Evolutionary conservation across 2,797 vertebrate species (phyloP).

Genomic region (Champsocephalus gunnari): DNA sequence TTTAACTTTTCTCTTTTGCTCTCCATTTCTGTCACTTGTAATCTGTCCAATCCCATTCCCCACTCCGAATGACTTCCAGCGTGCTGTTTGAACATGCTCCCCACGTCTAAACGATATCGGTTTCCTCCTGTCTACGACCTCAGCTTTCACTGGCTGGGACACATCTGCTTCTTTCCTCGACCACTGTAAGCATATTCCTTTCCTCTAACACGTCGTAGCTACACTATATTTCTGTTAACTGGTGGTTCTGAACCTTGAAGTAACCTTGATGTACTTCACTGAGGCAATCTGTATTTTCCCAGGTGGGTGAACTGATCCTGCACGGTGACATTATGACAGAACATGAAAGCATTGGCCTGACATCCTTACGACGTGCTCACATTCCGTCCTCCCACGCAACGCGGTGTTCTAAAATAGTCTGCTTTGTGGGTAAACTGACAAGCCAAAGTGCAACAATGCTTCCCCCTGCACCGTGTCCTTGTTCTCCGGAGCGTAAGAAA

Average conservation of each 20-base stretch:
- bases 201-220: not conserved
- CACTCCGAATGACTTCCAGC: too few species aligned
- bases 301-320: not conserved
- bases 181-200: not conserved
- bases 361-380: slow-evolving; percentile 2
- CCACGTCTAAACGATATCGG: too few species aligned
- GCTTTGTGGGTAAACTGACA: slow-evolving; percentile 12
- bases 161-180: not conserved
- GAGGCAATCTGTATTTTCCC: not conserved
- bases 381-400: not conserved
- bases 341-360: not conserved
- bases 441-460: slow-evolving; percentile 1
- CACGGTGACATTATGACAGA: slow-evolving; percentile 2
- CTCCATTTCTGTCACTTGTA: too few species aligned
- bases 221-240: not conserved
- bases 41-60: too few species aligned
- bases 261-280: not conserved
- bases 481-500: not conserved
- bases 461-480: not conserved
- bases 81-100: too few species aligned
- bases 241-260: not conserved
- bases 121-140: too few species aligned
- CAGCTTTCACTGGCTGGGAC: too few species aligned
- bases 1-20: too few species aligned
- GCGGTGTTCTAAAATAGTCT: not conserved